Evolutionary conservation across 1,140 invertebrate genomes (phyloP).

Genomic region (Drosophila sproati): DNA sequence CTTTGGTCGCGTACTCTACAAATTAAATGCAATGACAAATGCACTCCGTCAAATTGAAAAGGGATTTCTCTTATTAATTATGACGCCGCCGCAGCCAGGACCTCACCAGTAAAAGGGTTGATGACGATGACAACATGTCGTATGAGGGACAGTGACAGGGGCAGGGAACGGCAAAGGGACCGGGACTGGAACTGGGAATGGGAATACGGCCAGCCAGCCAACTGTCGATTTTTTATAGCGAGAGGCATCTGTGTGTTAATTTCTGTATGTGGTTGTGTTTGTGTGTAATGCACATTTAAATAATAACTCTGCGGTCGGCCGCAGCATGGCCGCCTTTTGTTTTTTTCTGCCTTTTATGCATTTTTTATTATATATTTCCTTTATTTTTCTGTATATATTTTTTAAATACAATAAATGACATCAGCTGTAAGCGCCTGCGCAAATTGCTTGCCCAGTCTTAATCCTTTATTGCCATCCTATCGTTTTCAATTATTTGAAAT

Average conservation of each 20-base stretch:
- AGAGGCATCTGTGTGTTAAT: conserved; percentile 49
- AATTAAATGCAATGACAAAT: conserved; percentile 85
- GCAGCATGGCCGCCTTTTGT: conserved; percentile 80
- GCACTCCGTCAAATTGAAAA: conserved; percentile 84
- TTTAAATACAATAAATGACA: conserved; percentile 61
- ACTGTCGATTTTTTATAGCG: conserved; percentile 76
- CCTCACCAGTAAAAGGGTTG: conserved; percentile 64
- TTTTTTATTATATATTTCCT: conserved; percentile 30
- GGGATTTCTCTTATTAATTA: conserved; percentile 84
- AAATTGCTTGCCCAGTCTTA: conserved; percentile 66
- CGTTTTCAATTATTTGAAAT: conserved; percentile 59
- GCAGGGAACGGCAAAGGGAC: not conserved
- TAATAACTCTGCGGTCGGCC: conserved; percentile 81
- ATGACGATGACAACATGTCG: conserved; percentile 68
- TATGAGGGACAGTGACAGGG: conserved; percentile 18
- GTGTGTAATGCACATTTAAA: conserved; percentile 76
- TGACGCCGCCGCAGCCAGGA: conserved; percentile 77
- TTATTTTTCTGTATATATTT: conserved; percentile 25
- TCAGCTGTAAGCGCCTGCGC: conserved; percentile 73
- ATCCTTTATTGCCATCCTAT: conserved; percentile 52
- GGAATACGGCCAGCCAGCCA: conserved; percentile 48
- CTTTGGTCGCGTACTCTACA: conserved; percentile 62
- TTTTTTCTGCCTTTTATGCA: conserved; percentile 53
- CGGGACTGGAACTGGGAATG: conserved; percentile 17
- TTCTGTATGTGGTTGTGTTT: conserved; percentile 20